Evolutionary conservation across 2,113 vertebrate genomes (phyloP), one percentile per base, ranked within the genome.

Genomic region (Paradoxurus hermaphroditus): DNA sequence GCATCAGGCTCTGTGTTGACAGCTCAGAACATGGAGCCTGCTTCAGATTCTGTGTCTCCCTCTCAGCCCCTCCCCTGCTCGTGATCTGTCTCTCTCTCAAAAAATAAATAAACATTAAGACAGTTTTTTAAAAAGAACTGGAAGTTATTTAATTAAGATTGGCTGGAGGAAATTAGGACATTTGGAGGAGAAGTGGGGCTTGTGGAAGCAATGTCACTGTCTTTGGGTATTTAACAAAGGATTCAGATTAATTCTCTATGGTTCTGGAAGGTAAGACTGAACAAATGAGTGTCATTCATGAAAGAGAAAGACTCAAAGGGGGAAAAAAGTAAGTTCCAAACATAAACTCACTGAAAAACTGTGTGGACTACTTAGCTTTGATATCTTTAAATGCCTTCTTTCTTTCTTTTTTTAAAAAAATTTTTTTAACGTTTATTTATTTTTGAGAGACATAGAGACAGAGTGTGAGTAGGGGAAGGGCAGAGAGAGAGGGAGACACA

Each of bases 141-240:
- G 25, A 93, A 82, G 23, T 44, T 73, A 62, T 93, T 92, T 85
- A 46, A 87, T 88, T 92, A 92, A 96, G 70, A 93, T 72, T 91
- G 84, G 9, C 72, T 82, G 63, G 92, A 93, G n/a, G 92, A 96
- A 96, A 91, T 94, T n/a, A 95, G 62, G 14, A 36, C 41, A 49
- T 96, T 81, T 85, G 56, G 31, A 90, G 34, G 77, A 88, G 79
- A 77, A 82, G 11, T 82, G 14, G 16, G 15, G 6, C 29, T 90
- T 31, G 46, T 25, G 27, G 44, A 27, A 14, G 10, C 13, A 27
- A 68, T 51, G 27, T 41, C 27, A 59, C 3, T 78, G 29, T 56
- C 27, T 88, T 53, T 83, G 51, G 19, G 49, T 82, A 84, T 91
- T 87, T 86, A 59, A 39, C 13, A 92, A 65, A 87, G 3, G 9